Percentiles rank a stretch among this genome's conserved stretches.
These are phyloP conservation scores for Mus spretus DNA, from an alignment of 2,797 vertebrate species.

Conservation along the genomic window DNA sequence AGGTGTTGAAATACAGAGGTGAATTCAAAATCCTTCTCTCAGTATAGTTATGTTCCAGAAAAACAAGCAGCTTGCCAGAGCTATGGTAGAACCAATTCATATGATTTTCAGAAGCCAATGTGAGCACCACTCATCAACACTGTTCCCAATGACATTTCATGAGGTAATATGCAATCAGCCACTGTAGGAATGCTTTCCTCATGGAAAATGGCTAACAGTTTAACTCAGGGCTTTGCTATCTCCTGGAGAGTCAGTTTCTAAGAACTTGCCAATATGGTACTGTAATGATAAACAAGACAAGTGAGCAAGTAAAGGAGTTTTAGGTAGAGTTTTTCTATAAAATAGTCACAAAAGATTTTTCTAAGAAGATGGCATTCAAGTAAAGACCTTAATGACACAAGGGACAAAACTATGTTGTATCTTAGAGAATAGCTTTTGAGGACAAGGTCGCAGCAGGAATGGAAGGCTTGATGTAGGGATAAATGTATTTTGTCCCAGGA, in stretches of 20 bases:
- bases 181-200: neutral
- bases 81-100: neutral
- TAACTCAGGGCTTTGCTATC: neutral
- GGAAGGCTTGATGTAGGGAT: neutral
- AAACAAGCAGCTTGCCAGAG: neutral
- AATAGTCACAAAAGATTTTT: neutral
- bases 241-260: neutral
- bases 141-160: neutral
- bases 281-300: neutral
- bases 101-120: neutral
- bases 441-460: neutral
- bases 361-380: neutral
- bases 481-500: neutral
- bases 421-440: neutral
- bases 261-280: neutral
- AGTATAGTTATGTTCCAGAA: neutral
- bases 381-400: neutral
- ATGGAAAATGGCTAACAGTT: neutral
- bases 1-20: neutral
- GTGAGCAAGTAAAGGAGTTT: neutral
- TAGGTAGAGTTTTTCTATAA: constrained; percentile 18
- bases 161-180: constrained; percentile 19
- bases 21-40: neutral
- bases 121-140: neutral
- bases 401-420: neutral